Evolutionary conservation across 2,113 vertebrate species (phyloP).

Genomic region (Mustelus asterias): DNA sequence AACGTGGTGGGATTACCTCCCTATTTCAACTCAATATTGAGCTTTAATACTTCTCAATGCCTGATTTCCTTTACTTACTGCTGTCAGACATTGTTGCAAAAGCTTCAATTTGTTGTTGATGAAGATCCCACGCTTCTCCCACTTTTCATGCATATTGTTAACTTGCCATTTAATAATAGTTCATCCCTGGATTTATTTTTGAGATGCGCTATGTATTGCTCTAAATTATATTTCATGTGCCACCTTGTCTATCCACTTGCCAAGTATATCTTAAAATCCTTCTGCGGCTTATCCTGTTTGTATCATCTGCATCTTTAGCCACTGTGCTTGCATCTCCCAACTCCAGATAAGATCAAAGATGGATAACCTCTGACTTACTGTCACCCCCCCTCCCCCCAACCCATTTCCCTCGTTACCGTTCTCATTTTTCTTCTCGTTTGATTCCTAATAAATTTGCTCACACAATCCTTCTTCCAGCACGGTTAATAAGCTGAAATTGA

Average conservation of each 20-base stretch:
- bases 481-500: neutral
- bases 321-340: neutral
- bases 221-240: neutral
- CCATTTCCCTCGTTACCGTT: neutral
- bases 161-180: neutral
- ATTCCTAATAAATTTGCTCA: neutral
- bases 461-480: neutral
- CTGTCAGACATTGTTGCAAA: neutral
- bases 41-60: neutral
- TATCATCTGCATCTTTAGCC: neutral
- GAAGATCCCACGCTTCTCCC: neutral
- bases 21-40: neutral
- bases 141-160: neutral
- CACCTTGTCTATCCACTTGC: neutral
- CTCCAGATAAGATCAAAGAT: neutral
- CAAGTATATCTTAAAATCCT: neutral
- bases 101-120: slow-evolving; percentile 9
- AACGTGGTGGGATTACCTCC: neutral
- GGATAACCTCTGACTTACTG: neutral
- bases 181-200: neutral
- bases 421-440: neutral
- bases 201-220: neutral
- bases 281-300: neutral
- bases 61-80: neutral
- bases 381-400: neutral